phyloP scores from a whole-genome alignment of 2,113 vertebrate species.

The Felis catus region F.catus_Fca126_mat1.0 CM031425.1:29193001-29193500 shows the following conservation, averaged over 20 bases:
- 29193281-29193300: background rate
- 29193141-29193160: background rate
- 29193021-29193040: background rate
- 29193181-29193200: background rate
- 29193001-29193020: no score
- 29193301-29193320: background rate
- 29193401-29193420: background rate
- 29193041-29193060: background rate
- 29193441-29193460: accelerated
- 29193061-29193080: background rate
- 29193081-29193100: background rate
- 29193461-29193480: accelerated
- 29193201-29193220: background rate
- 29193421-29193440: background rate
- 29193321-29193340: background rate
- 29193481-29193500: no score
- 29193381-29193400: background rate
- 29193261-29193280: accelerated
- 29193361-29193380: background rate
- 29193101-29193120: background rate
- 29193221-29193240: background rate
- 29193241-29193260: background rate
- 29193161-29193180: background rate
- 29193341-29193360: background rate
- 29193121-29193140: background rate